Base-by-base conservation (phyloP, 2,113 vertebrate species). In the Atlantisia rogersi region DNA sequence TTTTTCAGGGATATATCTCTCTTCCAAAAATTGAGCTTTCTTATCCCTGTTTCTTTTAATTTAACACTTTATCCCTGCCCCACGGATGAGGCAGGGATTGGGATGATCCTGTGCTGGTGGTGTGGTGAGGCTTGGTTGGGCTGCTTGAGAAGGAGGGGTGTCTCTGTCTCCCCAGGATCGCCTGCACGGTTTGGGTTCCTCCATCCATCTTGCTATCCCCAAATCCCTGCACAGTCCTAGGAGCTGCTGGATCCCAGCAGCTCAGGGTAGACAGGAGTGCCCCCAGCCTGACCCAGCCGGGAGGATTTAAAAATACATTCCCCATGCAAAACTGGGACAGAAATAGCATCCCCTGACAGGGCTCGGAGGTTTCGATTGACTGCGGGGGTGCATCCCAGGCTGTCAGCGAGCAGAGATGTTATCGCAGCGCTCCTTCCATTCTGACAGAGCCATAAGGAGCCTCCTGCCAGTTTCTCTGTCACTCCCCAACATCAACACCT, bases 81-180 rank as follows among this genome's bases (percentile, higher is more conserved):
- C 35, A 35, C 7, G 35, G 35, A 35, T 35, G 35, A 35, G 35
- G 7, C 35, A 35, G 35, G 35, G 35, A 35, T 7, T 35, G 44
- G 64, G 28, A 52, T 64, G n/a, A 5, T 58, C 17, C 60, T 22
- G 5, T 58, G 44, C 75, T 77, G 52, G 6, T 46, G 35, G 35
- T 35, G 35, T 35, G 44, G 16, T 29, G 70, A n/a, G 32, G 35
- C 35, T 70, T 1, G 0, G 55, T 32, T 42, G 58, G 22, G 24
- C 50, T 70, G 42, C 22, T 52, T 50, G 77, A 67, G 64, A 26
- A 60, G 19, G 28, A 19, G 16, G 5, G 2, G 2, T 22, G 44
- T 39, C 65, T 78, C 70, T 52, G 44, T 25, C 82, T 3, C 32
- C 11, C 19, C 3, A 0, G 0, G 0, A 10, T 32, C 3, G 1